phyloP scores from a whole-genome alignment of 2,888 invertebrate genomes.

The Ornithoptera alexandrae region DNA sequence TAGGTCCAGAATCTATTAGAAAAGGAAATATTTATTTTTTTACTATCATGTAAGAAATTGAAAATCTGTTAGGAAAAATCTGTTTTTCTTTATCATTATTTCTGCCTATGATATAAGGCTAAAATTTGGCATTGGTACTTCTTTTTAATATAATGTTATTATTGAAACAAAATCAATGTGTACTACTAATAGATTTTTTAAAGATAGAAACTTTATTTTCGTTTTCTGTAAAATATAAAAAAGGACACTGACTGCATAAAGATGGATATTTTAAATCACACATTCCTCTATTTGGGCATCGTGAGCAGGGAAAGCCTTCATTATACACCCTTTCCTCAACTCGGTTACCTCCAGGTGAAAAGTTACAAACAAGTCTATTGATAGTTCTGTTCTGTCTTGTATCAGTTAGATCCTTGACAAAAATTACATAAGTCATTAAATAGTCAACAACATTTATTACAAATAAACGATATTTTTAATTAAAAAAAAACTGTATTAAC shows the following conservation, averaged over 20 bases:
- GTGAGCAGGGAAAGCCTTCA: slow-evolving; percentile 56
- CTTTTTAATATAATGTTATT: too few relatives aligned
- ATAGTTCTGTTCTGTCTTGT: slow-evolving; percentile 48
- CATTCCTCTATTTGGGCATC: slow-evolving; percentile 45
- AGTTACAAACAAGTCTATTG: slow-evolving; percentile 68
- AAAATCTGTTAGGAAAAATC: not conserved
- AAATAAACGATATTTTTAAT: too few relatives aligned
- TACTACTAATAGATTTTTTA: not conserved
- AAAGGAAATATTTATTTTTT: not conserved
- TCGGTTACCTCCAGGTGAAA: slow-evolving; percentile 60
- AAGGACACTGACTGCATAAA: slow-evolving; percentile 53
- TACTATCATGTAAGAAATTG: not conserved
- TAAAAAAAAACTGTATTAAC: not conserved
- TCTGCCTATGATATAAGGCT: too few relatives aligned
- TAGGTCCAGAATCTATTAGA: not conserved
- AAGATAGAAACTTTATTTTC: not conserved
- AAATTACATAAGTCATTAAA: not conserved
- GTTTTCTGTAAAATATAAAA: not conserved
- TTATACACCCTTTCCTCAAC: slow-evolving; percentile 52
- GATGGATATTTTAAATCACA: slow-evolving; percentile 52
- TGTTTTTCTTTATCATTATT: too few relatives aligned
- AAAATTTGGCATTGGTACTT: too few relatives aligned
- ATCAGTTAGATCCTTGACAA: slow-evolving; percentile 27
- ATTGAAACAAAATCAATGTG: too few relatives aligned
- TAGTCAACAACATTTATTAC: too few relatives aligned